These are phyloP conservation scores for Drosophila repletoides DNA, from an alignment of 1,140 invertebrate genomes.

Conservation along the genomic window DNA sequence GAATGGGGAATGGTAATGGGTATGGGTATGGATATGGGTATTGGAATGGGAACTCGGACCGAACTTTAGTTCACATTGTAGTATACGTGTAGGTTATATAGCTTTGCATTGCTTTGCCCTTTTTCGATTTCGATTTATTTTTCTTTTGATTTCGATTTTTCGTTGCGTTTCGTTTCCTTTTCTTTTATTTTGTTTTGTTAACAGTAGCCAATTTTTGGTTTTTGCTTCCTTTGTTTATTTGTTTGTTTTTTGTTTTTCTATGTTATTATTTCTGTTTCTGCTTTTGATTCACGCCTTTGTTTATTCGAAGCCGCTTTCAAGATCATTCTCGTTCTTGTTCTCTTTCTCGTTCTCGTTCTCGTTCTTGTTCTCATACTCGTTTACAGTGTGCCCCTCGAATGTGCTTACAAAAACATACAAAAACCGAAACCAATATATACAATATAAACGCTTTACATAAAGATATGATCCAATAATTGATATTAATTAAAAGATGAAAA, in stretches of 20 bases:
- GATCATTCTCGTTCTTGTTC: constrained; percentile 29
- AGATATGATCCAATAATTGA: constrained; percentile 25
- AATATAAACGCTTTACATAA: constrained; percentile 51
- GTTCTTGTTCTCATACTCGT: too few species aligned
- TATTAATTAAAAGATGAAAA: constrained; percentile 26
- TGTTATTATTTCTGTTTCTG: neutral
- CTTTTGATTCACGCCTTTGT: constrained; percentile 23
- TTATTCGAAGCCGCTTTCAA: constrained; percentile 20
- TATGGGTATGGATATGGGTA: neutral
- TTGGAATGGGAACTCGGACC: constrained; percentile 25
- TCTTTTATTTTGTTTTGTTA: constrained; percentile 7
- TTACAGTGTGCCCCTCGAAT: constrained; percentile 40
- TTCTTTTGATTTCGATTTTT: constrained; percentile 46
- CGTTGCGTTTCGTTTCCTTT: constrained; percentile 23
- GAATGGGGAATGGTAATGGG: neutral
- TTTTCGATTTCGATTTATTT: constrained; percentile 21
- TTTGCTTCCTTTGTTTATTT: constrained; percentile 4
- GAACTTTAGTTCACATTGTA: neutral
- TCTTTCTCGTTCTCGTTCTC: constrained; percentile 26
- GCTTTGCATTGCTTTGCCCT: constrained; percentile 39
- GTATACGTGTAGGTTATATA: constrained; percentile 31
- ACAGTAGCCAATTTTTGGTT: constrained; percentile 30
- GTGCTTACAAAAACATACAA: constrained; percentile 46
- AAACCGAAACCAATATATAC: constrained; percentile 16
- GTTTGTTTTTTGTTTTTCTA: constrained; percentile 1